These are phyloP conservation scores for Pilophorus perplexus DNA, from an alignment of 2,888 invertebrate species.

Conservation along the genomic window DNA sequence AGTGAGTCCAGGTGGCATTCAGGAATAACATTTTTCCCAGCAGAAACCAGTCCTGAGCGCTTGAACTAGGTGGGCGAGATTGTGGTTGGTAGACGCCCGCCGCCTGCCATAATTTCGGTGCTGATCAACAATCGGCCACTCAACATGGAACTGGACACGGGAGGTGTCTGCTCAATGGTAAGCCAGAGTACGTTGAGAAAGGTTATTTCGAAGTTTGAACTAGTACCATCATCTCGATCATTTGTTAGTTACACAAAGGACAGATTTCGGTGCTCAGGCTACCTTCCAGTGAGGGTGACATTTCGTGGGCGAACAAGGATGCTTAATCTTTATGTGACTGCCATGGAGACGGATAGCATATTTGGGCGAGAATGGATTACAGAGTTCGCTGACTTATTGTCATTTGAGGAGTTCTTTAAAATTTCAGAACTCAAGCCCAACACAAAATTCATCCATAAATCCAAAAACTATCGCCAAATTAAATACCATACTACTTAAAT, in stretches of 20 bases:
- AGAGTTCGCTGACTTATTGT: slow-evolving; percentile 11
- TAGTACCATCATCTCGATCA: neutral
- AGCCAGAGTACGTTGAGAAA: neutral
- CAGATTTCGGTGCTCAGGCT: slow-evolving; percentile 6
- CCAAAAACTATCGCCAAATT: too few relatives aligned
- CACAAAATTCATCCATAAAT: too few relatives aligned
- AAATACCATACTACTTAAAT: neutral
- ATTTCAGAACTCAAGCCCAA: neutral
- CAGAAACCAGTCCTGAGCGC: neutral
- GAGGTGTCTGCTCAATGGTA: slow-evolving; percentile 3
- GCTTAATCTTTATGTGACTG: slow-evolving; percentile 8
- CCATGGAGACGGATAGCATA: slow-evolving; percentile 14
- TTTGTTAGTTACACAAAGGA: slow-evolving; percentile 7
- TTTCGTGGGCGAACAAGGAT: neutral
- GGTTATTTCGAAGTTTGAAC: neutral
- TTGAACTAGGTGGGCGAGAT: neutral
- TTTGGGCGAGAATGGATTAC: slow-evolving; percentile 28
- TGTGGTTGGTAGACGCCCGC: too few relatives aligned
- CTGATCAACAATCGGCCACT: neutral
- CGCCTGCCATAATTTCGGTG: neutral
- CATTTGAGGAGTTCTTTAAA: slow-evolving; percentile 1
- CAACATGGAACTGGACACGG: slow-evolving; percentile 8
- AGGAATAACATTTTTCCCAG: neutral
- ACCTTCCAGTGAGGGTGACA: neutral
- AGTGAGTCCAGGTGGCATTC: neutral